A percentile compares a stretch with the other conserved stretches of the same genome.
Evolutionary conservation across 2,888 invertebrate genomes (phyloP).

Genomic region (Drosophila buzzatii): DNA sequence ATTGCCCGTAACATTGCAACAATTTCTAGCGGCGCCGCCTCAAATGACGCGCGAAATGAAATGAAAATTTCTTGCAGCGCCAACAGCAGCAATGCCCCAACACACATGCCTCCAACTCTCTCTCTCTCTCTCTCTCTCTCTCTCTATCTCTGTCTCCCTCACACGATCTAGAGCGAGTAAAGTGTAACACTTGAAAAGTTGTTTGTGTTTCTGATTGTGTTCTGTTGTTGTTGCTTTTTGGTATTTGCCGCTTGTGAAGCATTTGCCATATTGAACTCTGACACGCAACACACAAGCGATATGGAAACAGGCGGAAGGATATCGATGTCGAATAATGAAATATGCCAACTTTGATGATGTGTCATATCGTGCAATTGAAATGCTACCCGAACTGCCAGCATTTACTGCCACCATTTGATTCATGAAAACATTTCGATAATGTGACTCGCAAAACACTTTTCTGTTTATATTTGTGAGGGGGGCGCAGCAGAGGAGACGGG

Average conservation of each 20-base stretch:
- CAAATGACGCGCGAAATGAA: conserved; percentile 80
- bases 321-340: conserved; percentile 74
- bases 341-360: conserved; percentile 80
- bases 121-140: not conserved
- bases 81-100: not conserved
- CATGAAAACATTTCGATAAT: conserved; percentile 71
- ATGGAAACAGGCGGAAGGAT: conserved; percentile 28
- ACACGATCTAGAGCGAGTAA: conserved; percentile 50
- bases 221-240: conserved; percentile 23
- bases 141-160: too few relatives aligned
- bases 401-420: conserved; percentile 52
- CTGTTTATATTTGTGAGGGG: not conserved
- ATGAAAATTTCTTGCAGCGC: conserved; percentile 63
- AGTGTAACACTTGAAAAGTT: conserved; percentile 77
- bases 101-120: not conserved
- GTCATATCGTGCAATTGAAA: conserved; percentile 73
- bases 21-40: conserved; percentile 78
- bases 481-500: not conserved
- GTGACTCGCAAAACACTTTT: conserved; percentile 35
- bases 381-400: conserved; percentile 46
- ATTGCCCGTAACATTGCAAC: conserved; percentile 53
- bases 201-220: conserved; percentile 72
- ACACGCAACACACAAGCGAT: conserved; percentile 71
- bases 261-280: conserved; percentile 72
- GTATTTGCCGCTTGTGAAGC: conserved; percentile 16